A percentile compares a stretch with the other conserved stretches of the same genome.
Evolutionary conservation across 2,888 invertebrate species (phyloP).

Genomic region (Diabrotica balteata): DNA sequence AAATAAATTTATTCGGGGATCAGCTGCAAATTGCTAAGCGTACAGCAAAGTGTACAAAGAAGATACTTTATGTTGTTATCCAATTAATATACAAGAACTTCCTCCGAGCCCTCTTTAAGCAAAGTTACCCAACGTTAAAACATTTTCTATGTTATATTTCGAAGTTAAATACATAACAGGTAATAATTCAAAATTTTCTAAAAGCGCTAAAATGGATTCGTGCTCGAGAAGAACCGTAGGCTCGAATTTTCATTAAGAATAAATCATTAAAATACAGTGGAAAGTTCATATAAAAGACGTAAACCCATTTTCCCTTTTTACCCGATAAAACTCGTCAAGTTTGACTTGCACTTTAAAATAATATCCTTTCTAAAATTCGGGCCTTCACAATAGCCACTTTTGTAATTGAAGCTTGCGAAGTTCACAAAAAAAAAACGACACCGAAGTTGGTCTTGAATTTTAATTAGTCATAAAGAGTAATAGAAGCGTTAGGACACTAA

Average conservation of each 20-base stretch:
- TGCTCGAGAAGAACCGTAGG: neutral
- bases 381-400: constrained; percentile 13
- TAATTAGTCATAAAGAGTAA: constrained; percentile 17
- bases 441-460: constrained; percentile 13
- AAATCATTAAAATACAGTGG: constrained; percentile 16
- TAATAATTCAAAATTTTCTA: constrained; percentile 21
- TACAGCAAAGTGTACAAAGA: too few relatives aligned
- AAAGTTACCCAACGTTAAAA: constrained; percentile 4
- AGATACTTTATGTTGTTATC: neutral
- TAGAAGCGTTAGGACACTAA: constrained; percentile 5
- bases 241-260: constrained; percentile 22
- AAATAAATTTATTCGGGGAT: too few relatives aligned
- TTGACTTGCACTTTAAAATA: constrained; percentile 22
- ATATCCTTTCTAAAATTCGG: constrained; percentile 15
- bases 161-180: constrained; percentile 14
- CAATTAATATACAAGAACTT: neutral
- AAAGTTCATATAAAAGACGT: constrained; percentile 8
- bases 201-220: constrained; percentile 3
- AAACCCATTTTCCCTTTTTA: constrained; percentile 11
- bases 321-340: constrained; percentile 14
- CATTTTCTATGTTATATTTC: constrained; percentile 1
- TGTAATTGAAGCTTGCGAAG: constrained; percentile 8
- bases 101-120: neutral
- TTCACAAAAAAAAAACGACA: constrained; percentile 1
- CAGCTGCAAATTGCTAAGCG: too few relatives aligned